Base-by-base conservation (phyloP, 2,888 invertebrate genomes). In the Pterobdella sp. region DNA sequence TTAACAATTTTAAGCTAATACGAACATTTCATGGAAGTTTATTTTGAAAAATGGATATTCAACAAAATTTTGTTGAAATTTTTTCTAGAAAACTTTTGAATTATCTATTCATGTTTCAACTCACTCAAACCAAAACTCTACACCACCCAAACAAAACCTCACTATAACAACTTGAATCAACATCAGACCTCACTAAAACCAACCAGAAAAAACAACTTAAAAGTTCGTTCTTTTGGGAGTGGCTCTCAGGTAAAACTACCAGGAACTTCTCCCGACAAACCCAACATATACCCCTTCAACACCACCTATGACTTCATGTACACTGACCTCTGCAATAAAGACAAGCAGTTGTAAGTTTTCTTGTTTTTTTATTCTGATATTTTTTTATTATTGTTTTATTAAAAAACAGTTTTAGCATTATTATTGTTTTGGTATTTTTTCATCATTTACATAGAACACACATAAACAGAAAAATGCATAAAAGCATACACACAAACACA, bases 221-320 rank as follows among this genome's bases (percentile, higher is more conserved):
- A 90, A 82, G 96, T 99, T 0, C 89, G 91, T 81, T 96, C 95
- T 0, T 96, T 90, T 85, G 86, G 86, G 3, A 85, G 85, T n/a
- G 86, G 86, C 49, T 84, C 79, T 74, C 84, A 85, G 85, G 97
- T 98, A 0, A 98, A 98, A 84, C 86, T 99, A 74, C 98, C 98
- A 7, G 98, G 98, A 52, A 89, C 92, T 68, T 89, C 95, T 10
- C 90, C 91, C 2, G 95, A 95, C 83, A 82, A 84, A 80, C 97
- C 97, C 1, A 98, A 98, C 84, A 89, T 95, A 75, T 98, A 98
- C 81, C 96, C 96, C 82, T 98, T 98, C 86, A 93, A 92, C 72
- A 89, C 91, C 29, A 90, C 93, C 0, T 98, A 98, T 81, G 96
- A 96, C 79, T 90, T 92, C 79, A 98, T 98, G 83, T 95, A 95